Base-by-base conservation (phyloP, 2,888 invertebrate species). In the Notodonta ziczac region DNA sequence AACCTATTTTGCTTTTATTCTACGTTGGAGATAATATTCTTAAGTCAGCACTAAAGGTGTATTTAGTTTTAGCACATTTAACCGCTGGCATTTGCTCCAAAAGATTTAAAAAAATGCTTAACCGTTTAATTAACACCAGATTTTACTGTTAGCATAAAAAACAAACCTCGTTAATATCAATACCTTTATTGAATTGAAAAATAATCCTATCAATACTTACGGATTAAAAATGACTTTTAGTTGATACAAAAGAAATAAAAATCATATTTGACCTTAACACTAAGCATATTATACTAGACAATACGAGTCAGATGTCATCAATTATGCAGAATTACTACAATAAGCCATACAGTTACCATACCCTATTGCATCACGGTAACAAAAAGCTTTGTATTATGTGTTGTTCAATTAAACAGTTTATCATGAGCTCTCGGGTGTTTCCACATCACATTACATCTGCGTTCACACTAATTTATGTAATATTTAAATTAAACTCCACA, bases 121-220 rank as follows among this genome's bases (percentile, higher is more conserved):
- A n/a, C n/a, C n/a, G n/a, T n/a, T n/a, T n/a, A n/a, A n/a, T n/a
- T n/a, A n/a, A n/a, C n/a, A n/a, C n/a, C n/a, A n/a, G n/a, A n/a
- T n/a, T n/a, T n/a, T n/a, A n/a, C n/a, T 35, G 6, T 35, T 35
- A 35, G 35, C 35, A 35, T 12, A 51, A 51, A 51, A 51, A 51
- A 51, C 24, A 51, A 51, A 51, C 5, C n/a, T 46, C 46, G 1
- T 16, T 32, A 24, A 24, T 51, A 9, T 53, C 40, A 55, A 46
- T 46, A 48, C 44, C 4, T 46, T 57, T 46, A 57, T 35, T 48
- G 57, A 48, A 57, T n/a, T 50, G 35, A 50, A 55, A 40, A 6
- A 14, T 52, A 53, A 53, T 40, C 40, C 55, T 55, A 55, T 40
- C 2, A 40, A 40, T 7, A 16, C 40, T n/a, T 14, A 40, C 40